Evolutionary conservation across 2,113 vertebrate species (phyloP).

Genomic region (Corythornis vintsioides): DNA sequence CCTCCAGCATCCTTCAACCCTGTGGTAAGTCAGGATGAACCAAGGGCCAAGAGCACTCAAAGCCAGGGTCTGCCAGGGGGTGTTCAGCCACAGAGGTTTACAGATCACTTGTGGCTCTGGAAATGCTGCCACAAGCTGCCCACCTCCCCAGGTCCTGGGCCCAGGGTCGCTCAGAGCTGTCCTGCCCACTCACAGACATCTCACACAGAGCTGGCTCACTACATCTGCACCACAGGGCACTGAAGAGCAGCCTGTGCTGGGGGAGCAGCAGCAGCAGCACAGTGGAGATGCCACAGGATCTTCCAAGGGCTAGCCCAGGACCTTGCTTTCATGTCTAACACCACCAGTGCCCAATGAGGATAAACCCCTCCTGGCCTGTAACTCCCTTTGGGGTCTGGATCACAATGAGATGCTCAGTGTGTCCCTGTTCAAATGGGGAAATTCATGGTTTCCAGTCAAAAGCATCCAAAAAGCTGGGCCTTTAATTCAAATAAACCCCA

Average conservation of each 20-base stretch:
- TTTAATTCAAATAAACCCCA: neutral
- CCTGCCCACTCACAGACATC: no score
- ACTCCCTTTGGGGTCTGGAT: neutral
- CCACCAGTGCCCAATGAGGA: fast-evolving
- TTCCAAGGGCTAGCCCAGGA: neutral
- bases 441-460: neutral
- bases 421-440: neutral
- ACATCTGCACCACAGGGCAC: fast-evolving
- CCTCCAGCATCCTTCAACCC: neutral
- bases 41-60: neutral
- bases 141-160: neutral
- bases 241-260: no score
- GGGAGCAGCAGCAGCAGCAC: neutral
- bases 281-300: fast-evolving
- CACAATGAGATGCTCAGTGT: neutral
- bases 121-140: neutral
- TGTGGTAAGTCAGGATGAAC: neutral
- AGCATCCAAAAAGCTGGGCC: neutral
- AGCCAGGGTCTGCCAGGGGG: neutral
- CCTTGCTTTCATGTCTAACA: no score
- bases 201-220: neutral
- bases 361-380: no score
- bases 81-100: no score
- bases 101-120: no score
- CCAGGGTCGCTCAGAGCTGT: no score